phyloP scores from a whole-genome alignment of 2,113 vertebrate species.

The Ramphastos sulfuratus region DNA sequence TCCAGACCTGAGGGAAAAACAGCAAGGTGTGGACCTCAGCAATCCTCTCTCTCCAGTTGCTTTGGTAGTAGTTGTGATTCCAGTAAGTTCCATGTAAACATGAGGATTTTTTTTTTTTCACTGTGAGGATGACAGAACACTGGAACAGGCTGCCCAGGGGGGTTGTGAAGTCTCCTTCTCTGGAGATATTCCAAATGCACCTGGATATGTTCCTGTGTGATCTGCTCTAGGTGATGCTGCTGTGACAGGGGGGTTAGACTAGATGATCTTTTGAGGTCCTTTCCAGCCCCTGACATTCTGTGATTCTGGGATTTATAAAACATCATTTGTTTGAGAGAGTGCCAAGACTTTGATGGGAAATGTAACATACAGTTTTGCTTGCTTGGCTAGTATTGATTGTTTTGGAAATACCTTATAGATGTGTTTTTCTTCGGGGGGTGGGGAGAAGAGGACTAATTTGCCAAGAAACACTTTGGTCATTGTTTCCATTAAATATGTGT shows the following conservation, averaged over 20 bases:
- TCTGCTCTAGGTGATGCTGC: too few relatives aligned
- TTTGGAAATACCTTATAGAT: slow-evolving; percentile 41
- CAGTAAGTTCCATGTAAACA: too few relatives aligned
- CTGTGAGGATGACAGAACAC: too few relatives aligned
- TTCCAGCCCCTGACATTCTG: too few relatives aligned
- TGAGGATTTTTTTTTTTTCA: too few relatives aligned
- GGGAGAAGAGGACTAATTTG: slow-evolving; percentile 7
- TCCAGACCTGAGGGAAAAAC: background rate
- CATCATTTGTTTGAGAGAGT: background rate
- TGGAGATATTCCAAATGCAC: too few relatives aligned
- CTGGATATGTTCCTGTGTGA: too few relatives aligned
- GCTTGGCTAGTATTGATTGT: slow-evolving; percentile 44
- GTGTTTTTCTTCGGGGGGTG: background rate
- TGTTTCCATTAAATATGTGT: slow-evolving; percentile 39
- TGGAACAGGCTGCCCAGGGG: too few relatives aligned
- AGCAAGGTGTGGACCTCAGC: background rate
- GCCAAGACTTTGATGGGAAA: slow-evolving; percentile 31
- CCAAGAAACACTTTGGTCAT: slow-evolving; percentile 46
- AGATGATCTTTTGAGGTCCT: too few relatives aligned
- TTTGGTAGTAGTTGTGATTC: background rate
- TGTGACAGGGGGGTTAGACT: too few relatives aligned
- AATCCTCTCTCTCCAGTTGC: background rate
- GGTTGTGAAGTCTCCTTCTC: too few relatives aligned
- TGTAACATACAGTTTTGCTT: background rate
- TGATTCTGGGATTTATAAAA: background rate